Base-by-base conservation (phyloP, 2,888 invertebrate species). In the Acanthosepion lycidas region DNA sequence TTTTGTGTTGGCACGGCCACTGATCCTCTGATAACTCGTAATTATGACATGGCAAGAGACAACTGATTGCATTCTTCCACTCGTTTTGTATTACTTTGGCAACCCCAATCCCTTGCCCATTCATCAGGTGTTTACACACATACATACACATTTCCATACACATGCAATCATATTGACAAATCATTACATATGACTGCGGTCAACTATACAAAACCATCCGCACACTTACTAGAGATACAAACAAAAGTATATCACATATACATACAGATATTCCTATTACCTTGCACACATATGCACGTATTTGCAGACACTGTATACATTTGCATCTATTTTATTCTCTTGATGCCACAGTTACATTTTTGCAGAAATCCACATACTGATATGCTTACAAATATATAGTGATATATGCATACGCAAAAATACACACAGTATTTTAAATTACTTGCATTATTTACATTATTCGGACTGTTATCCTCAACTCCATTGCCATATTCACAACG, bases 1-100 rank as follows among this genome's bases (percentile, higher is more conserved):
- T 78, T 78, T 78, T 78, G n/a, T 78, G n/a, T 78, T 78, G 78
- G 64, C 28, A 64, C 26, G 64, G n/a, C 78, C 78, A 78, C n/a
- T 78, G 78, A 78, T 78, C 78, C n/a, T n/a, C n/a, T 78, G 78
- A 78, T 78, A 78, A 78, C 78, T n/a, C n/a, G 78, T 78, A 78
- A 78, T 78, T 78, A 78, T 78, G 78, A 78, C 78, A n/a, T 78
- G 78, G 78, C 78, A 15, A 33, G 18, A 78, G n/a, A 78, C 78
- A 78, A 78, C 15, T n/a, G 78, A 78, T 78, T 78, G 78, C 78
- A 8, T 78, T 78, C 78, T 4, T 78, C n/a, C n/a, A 78, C n/a
- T 78, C 78, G n/a, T n/a, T n/a, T n/a, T 6, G 78, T n/a, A 78
- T 33, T n/a, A 78, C 78, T 78, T 78, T 15, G 28, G 8, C 78